phyloP scores from a whole-genome alignment of 2,113 vertebrate species.

The Podarcis muralis region DNA sequence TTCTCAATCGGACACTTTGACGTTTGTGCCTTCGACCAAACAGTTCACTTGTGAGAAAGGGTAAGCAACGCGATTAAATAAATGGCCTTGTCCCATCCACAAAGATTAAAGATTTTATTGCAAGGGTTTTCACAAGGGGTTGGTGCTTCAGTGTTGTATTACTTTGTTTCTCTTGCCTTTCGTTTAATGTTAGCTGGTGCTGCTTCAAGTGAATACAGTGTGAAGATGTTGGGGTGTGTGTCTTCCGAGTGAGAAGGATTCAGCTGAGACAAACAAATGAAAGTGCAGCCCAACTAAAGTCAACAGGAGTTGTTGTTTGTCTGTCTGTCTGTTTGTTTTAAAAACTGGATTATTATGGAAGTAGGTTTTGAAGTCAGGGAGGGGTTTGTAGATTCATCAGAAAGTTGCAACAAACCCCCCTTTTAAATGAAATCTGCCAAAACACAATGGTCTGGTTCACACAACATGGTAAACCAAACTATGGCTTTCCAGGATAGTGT shows the following conservation, averaged over 20 bases:
- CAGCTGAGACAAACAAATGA: neutral
- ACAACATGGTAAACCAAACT: too few species aligned
- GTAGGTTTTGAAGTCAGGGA: neutral
- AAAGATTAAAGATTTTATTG: slow-evolving; percentile 36
- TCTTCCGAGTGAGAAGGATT: neutral
- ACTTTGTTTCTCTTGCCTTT: slow-evolving; percentile 5
- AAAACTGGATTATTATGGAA: neutral
- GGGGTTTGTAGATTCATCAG: neutral
- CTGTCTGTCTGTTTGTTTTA: neutral
- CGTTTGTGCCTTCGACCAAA: slow-evolving; percentile 4
- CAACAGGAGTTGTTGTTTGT: neutral
- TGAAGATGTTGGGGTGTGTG: neutral
- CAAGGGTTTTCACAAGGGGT: neutral
- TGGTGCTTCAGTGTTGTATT: neutral
- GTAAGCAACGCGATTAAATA: slow-evolving; percentile 50
- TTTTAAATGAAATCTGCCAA: too few species aligned
- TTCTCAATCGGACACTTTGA: slow-evolving; percentile 40
- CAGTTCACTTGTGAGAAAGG: slow-evolving; percentile 38
- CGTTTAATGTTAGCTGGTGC: neutral
- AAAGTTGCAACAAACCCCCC: neutral
- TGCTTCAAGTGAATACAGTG: neutral
- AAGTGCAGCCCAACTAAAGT: neutral
- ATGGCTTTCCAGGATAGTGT: too few species aligned
- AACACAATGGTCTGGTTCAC: too few species aligned
- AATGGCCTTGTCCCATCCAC: slow-evolving; percentile 25